A percentile compares a stretch with the other conserved stretches of the same genome.
Conservation (phyloP, 2,888 invertebrate species). For the Sinotaia quadrata region DNA sequence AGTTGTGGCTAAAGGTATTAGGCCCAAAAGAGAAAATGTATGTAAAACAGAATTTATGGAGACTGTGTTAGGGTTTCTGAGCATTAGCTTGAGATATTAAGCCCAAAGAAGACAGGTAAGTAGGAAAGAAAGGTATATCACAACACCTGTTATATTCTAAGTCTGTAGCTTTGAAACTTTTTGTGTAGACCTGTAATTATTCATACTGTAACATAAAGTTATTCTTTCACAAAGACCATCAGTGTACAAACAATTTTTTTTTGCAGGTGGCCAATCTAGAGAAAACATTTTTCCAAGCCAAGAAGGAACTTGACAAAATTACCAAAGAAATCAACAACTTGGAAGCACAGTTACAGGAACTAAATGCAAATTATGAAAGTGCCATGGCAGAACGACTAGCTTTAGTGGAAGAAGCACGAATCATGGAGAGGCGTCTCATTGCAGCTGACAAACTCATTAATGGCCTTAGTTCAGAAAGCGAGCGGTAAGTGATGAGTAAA, state of each 20-base stretch:
- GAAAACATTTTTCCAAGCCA: conserved; percentile 76
- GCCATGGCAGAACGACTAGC: conserved; percentile 81
- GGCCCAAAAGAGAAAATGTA: too few relatives aligned
- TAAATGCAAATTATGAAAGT: conserved; percentile 83
- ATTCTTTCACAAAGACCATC: too few relatives aligned
- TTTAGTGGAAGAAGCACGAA: conserved; percentile 84
- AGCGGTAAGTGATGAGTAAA: conserved; percentile 74
- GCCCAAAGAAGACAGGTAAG: too few relatives aligned
- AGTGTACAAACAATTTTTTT: too few relatives aligned
- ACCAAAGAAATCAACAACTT: conserved; percentile 81
- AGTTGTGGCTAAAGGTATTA: too few relatives aligned
- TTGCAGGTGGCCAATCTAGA: conserved; percentile 81
- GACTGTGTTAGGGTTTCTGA: conserved; percentile 88
- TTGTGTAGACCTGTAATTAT: too few relatives aligned
- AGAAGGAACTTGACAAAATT: conserved; percentile 79
- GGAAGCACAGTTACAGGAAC: conserved; percentile 79
- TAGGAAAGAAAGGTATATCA: too few relatives aligned
- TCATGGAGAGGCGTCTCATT: conserved; percentile 82
- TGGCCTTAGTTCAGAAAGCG: conserved; percentile 86
- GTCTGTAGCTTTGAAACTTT: too few relatives aligned
- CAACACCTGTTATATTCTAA: too few relatives aligned
- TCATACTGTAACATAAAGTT: too few relatives aligned
- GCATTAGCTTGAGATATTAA: conserved; percentile 83
- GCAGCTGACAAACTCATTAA: conserved; percentile 90
- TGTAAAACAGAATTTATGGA: conserved; percentile 86